Evolutionary conservation across 2,888 invertebrate species (phyloP), one percentile per base, ranked within the genome.

Genomic region (Slavum lentiscoides): DNA sequence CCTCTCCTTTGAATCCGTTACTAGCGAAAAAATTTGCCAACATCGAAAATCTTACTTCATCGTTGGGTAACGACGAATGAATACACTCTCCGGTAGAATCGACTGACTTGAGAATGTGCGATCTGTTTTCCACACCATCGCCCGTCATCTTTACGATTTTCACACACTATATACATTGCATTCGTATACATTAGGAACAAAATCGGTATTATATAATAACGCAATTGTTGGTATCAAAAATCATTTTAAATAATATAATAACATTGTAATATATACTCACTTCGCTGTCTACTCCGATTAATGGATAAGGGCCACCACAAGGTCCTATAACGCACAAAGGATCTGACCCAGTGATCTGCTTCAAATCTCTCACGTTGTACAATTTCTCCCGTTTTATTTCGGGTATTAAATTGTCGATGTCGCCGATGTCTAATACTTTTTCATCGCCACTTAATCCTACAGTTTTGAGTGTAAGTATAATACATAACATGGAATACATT

Each of bases 291-390:
- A 90, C 90, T 19, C 93, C 93, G 21, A 92, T 88, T 84, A 91
- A 89, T 5, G 93, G 92, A 90, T 91, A 92, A 58, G 97, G 97
- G 6, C 97, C 97, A 39, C 96, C 97, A 58, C 97, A 97, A 55
- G 98, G 96, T 81, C 98, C 98, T 77, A 94, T 90, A 69, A 95
- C 88, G 85, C 94, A 91, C 0, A 89, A 88, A 21, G 89, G 89
- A 72, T 72, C 72, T 5, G 88, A 88, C 80, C 89, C 88, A 23
- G 87, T 85, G 82, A 87, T 85, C 3, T 89, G 86, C 84, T 89
- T 88, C 81, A 90, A 87, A 55, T 85, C 82, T 84, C 88, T 88
- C 83, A 94, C 86, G 85, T 94, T 92, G 86, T 94, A 94, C 49
- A 94, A 85, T 88, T 95, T 95, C 81, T 93, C 90, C 84, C 89